A percentile compares a stretch with the other conserved stretches of the same genome.
Conservation (phyloP, 2,113 vertebrate genomes). For the Gobius niger region DNA sequence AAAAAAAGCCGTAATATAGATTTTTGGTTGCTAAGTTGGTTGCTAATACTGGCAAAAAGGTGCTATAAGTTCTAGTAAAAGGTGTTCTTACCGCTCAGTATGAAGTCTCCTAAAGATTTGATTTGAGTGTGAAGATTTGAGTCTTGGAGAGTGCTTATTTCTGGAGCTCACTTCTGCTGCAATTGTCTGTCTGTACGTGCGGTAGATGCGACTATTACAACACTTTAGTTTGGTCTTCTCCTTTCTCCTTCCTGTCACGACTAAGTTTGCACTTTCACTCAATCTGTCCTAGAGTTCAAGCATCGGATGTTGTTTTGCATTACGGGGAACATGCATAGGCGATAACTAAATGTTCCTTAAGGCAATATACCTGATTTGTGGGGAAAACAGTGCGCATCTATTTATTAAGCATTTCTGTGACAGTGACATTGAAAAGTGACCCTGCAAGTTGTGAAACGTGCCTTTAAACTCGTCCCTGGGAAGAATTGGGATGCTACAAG, state of each 20-base stretch:
- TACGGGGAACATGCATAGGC: not conserved
- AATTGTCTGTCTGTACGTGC: not conserved
- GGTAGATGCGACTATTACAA: not conserved
- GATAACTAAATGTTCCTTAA: not conserved
- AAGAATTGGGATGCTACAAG: too few relatives aligned
- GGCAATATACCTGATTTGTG: too few relatives aligned
- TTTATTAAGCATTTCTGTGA: too few relatives aligned
- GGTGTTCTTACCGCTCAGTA: slow-evolving; percentile 35
- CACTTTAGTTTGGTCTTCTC: slow-evolving; percentile 59
- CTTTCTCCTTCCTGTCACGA: slow-evolving; percentile 64
- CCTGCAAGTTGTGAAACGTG: too few relatives aligned
- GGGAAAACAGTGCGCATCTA: too few relatives aligned
- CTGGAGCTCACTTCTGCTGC: not conserved
- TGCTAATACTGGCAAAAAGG: too few relatives aligned
- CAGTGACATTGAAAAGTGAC: too few relatives aligned
- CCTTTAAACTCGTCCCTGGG: too few relatives aligned
- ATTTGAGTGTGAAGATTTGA: not conserved
- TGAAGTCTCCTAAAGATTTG: not conserved
- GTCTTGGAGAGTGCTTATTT: not conserved
- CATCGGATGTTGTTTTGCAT: not conserved
- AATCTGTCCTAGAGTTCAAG: not conserved
- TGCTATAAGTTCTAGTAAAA: not conserved
- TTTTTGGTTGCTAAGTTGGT: too few relatives aligned
- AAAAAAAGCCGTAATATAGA: too few relatives aligned
- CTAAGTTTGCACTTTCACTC: not conserved